Evolutionary conservation across 92 coral and sea anemone genomes (phyloP).

Genomic region (Epizoanthus stellaris): DNA sequence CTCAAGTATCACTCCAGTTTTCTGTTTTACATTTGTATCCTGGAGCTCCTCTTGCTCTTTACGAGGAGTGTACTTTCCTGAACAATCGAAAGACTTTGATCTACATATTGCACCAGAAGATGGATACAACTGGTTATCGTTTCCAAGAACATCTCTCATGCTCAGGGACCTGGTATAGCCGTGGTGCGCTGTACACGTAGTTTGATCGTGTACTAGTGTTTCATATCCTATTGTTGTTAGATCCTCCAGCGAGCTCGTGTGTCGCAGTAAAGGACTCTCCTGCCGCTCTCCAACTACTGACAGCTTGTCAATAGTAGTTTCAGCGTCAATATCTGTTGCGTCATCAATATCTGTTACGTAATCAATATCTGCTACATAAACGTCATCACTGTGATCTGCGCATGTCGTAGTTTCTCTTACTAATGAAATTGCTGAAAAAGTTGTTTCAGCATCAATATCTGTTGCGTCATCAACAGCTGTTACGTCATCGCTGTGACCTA

Average conservation of each 20-base stretch:
- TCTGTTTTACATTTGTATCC: neutral
- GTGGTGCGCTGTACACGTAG: neutral
- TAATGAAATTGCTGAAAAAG: neutral
- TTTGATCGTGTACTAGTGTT: neutral
- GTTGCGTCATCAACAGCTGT: neutral
- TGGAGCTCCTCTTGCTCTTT: neutral
- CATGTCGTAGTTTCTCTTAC: neutral
- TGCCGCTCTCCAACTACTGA: neutral
- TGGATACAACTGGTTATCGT: too few species aligned
- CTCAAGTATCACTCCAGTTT: neutral
- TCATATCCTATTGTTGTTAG: neutral
- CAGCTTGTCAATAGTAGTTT: neutral
- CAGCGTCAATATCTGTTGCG: neutral
- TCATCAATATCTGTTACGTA: neutral
- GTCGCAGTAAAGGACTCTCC: neutral
- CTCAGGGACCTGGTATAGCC: neutral
- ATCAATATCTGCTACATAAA: neutral
- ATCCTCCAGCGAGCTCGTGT: neutral
- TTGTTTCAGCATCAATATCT: neutral
- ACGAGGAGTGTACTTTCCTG: neutral
- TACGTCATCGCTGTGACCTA: neutral
- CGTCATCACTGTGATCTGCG: neutral
- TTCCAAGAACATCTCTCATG: neutral
- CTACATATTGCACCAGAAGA: neutral
- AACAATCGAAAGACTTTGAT: slow-evolving; percentile 18